Conservation (phyloP, 2,888 invertebrate genomes). For the Heteromurus nitidus region DNA sequence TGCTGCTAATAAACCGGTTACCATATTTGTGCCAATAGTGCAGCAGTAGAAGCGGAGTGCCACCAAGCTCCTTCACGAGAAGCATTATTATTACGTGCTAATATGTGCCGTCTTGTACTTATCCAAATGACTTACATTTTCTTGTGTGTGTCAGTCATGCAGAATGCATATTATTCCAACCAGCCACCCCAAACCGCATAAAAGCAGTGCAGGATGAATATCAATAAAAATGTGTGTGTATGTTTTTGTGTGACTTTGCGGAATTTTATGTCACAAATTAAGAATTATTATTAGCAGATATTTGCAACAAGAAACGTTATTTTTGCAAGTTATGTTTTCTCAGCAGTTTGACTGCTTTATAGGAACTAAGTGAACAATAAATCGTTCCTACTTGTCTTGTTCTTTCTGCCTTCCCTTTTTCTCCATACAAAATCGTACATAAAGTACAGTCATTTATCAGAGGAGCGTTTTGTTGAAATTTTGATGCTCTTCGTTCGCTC, state of each 20-base stretch:
- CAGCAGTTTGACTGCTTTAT: not conserved
- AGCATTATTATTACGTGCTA: not conserved
- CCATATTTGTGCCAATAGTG: slow-evolving; percentile 22
- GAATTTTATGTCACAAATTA: slow-evolving; percentile 5
- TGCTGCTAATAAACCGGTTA: slow-evolving; percentile 38
- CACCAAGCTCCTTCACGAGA: not conserved
- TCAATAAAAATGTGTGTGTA: not conserved
- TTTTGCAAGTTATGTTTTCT: not conserved
- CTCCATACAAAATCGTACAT: no score
- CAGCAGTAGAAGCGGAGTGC: not conserved
- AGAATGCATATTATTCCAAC: slow-evolving; percentile 4
- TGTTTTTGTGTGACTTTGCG: slow-evolving; percentile 4
- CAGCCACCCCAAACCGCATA: not conserved
- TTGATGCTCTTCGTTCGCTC: slow-evolving; percentile 25
- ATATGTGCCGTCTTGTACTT: not conserved
- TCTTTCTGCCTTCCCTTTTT: slow-evolving; percentile 13
- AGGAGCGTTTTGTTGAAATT: no score
- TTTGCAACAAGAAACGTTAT: not conserved
- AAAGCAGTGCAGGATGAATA: slow-evolving; percentile 5
- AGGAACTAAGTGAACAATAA: slow-evolving; percentile 23
- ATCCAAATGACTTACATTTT: slow-evolving; percentile 10
- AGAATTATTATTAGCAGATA: slow-evolving; percentile 14
- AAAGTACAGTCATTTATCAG: no score
- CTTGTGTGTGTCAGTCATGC: not conserved
- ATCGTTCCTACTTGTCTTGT: slow-evolving; percentile 23